Percentiles rank a stretch among this genome's conserved stretches.
These are phyloP conservation scores for Oxyteleia sp. DNA, from an alignment of 2,888 invertebrate genomes.

Conservation along the genomic window DNA sequence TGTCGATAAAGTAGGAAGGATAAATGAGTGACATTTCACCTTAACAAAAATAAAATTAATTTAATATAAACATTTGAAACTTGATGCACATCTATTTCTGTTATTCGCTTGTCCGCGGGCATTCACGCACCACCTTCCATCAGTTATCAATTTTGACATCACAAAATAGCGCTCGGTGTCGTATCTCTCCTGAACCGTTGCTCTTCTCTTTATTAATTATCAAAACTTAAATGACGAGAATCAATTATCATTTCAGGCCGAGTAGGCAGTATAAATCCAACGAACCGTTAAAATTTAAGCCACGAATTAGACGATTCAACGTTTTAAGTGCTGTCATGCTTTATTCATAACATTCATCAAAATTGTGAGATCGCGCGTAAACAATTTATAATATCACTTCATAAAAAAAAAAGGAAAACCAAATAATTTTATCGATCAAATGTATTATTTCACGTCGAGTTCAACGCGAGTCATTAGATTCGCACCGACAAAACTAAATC, in stretches of 20 bases:
- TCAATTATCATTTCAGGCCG: constrained; percentile 60
- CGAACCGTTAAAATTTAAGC: constrained; percentile 54
- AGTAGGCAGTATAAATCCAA: constrained; percentile 58
- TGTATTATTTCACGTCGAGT: too few species aligned
- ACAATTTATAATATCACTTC: constrained; percentile 3
- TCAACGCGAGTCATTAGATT: too few species aligned
- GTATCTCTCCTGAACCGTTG: constrained; percentile 45
- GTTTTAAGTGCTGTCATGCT: constrained; percentile 48
- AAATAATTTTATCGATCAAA: too few species aligned
- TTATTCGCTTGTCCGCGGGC: constrained; percentile 6
- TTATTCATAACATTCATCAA: constrained; percentile 44
- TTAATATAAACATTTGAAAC: too few species aligned
- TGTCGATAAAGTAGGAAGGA: too few species aligned
- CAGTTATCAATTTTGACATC: constrained; percentile 60
- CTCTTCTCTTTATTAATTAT: constrained; percentile 67
- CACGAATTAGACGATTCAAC: constrained; percentile 51
- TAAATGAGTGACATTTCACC: too few species aligned
- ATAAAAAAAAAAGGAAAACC: neutral
- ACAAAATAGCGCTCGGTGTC: constrained; percentile 45
- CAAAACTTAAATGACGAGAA: constrained; percentile 64
- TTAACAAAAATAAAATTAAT: too few species aligned
- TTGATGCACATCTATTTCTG: too few species aligned
- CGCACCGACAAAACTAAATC: too few species aligned
- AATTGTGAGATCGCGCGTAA: constrained; percentile 21
- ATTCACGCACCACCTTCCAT: constrained; percentile 29